Evolutionary conservation across 1,140 invertebrate genomes (phyloP).

Genomic region (Sminthurides bifidus): DNA sequence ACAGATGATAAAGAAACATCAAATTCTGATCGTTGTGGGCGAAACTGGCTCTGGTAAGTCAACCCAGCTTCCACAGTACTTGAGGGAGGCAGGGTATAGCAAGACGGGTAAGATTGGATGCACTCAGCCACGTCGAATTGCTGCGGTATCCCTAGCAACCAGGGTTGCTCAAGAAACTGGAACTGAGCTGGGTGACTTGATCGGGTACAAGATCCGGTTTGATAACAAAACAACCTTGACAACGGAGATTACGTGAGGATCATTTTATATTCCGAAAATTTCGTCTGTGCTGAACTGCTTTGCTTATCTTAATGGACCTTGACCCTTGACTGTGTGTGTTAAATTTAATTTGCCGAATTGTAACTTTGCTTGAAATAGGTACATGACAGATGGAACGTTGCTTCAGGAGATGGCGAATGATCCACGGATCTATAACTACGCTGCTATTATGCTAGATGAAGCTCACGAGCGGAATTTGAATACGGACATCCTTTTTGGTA

Average conservation of each 20-base stretch:
- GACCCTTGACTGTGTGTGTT: not conserved
- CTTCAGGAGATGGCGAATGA: constrained; percentile 52
- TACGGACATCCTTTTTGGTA: too few relatives aligned
- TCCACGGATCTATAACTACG: constrained; percentile 40
- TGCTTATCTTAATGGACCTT: not conserved
- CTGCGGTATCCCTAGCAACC: constrained; percentile 41
- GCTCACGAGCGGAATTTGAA: constrained; percentile 59
- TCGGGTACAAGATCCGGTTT: not conserved
- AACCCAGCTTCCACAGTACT: constrained; percentile 24
- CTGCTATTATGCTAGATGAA: constrained; percentile 65
- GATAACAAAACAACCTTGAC: not conserved
- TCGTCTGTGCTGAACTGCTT: not conserved
- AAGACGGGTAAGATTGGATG: constrained; percentile 4
- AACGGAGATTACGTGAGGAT: constrained; percentile 1
- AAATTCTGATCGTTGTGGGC: constrained; percentile 27
- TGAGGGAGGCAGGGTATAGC: constrained; percentile 4
- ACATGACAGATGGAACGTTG: constrained; percentile 40
- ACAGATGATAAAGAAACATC: not conserved
- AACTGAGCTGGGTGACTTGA: not conserved
- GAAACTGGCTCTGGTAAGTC: constrained; percentile 38
- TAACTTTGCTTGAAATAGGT: not conserved
- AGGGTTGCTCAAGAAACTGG: constrained; percentile 23
- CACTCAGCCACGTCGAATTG: constrained; percentile 46
- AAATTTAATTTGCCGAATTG: constrained; percentile 16
- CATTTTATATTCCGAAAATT: not conserved